Evolutionary conservation across 1,140 invertebrate species (phyloP), one percentile per base, ranked within the genome.

Genomic region (Paracyclopina nana): DNA sequence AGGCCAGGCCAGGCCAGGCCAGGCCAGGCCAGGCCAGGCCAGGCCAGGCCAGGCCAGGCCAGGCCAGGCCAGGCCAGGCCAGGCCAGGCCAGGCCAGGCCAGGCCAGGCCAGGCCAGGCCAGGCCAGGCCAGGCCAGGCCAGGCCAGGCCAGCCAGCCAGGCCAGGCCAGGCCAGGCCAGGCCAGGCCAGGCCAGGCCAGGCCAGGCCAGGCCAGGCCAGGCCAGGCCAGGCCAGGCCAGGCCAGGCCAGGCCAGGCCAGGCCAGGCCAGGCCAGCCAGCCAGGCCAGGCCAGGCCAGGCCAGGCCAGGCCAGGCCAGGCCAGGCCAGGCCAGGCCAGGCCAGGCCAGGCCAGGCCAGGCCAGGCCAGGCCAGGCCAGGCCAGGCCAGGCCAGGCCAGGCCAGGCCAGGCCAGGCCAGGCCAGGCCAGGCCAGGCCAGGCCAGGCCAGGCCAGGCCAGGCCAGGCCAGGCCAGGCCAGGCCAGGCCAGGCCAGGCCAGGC

Each of bases 21-120:
- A 26, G 53, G 30, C 46, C 46, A 50, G 54, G 50, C 26, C 31
- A 9, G 48, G 43, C 46, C 25, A 24, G 56, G 56, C 51, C 55
- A 57, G 53, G 56, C 56, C 56, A 57, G 52, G 56, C 41, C 56
- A 51, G 38, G 56, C 42, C 56, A 52, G 50, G 56, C 49, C 56
- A 54, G 51, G 27, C 50, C 50, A 52, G 52, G 52, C 46, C 44
- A 46, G 56, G 55, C 54, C 54, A 46, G 56, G 55, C 54, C 54
- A 43, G 52, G 54, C 44, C 54, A 43, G 55, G 55, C 54, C 54
- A 46, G 56, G 55, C 49, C 34, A 30, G 52, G 54, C 54, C 54
- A 46, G 56, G 55, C 54, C 54, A 46, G 53, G 55, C 54, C 54
- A 54, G 56, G 55, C 52, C 43, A 45, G 55, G 55, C 53, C 41